Conservation (phyloP, 2,113 vertebrate species). For the Spizaetus ornatus region DNA sequence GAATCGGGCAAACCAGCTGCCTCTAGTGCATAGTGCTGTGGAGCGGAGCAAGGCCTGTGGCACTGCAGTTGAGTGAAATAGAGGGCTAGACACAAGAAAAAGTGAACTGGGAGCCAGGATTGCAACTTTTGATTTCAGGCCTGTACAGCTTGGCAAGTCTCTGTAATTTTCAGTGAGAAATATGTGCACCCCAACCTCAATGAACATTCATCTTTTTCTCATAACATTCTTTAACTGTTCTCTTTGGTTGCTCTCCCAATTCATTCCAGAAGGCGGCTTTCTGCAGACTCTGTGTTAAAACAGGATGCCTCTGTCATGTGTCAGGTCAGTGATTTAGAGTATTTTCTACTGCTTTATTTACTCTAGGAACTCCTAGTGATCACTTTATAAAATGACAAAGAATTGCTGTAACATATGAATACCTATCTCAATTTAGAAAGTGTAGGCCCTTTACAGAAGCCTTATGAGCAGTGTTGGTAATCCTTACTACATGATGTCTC, state of each 20-base stretch:
- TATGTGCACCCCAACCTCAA: slow-evolving; percentile 10
- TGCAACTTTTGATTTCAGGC: neutral
- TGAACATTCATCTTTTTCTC: slow-evolving; percentile 6
- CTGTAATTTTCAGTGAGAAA: slow-evolving; percentile 6
- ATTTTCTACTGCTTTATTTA: neutral
- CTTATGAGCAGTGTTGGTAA: neutral
- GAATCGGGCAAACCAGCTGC: neutral
- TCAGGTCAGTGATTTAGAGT: neutral
- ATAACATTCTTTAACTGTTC: slow-evolving; percentile 27
- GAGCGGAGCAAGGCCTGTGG: neutral
- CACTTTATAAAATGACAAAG: neutral
- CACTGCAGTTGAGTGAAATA: neutral
- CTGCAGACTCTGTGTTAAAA: neutral
- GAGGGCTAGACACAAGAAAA: neutral
- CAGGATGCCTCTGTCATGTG: neutral
- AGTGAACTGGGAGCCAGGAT: neutral
- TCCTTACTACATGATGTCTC: neutral
- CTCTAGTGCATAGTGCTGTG: neutral
- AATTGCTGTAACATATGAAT: neutral
- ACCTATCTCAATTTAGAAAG: neutral
- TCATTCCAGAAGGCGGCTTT: neutral
- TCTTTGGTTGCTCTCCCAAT: slow-evolving; percentile 32
- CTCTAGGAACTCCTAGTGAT: neutral
- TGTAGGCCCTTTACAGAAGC: neutral
- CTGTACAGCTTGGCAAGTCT: slow-evolving; percentile 13